Evolutionary conservation across 2,888 invertebrate species (phyloP).

Genomic region (Hemicrepidius hirtus): DNA sequence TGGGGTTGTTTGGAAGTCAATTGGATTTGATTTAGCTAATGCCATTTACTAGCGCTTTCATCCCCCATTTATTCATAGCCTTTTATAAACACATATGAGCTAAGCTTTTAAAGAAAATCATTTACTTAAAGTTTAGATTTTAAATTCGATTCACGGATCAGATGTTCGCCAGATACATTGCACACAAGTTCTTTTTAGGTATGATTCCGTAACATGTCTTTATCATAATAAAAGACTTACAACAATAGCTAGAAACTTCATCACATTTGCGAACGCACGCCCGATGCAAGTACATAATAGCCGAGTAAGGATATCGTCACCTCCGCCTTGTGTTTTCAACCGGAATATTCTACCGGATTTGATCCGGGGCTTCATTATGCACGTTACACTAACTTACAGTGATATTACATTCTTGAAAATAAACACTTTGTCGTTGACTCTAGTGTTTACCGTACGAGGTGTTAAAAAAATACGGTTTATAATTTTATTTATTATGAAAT

Average conservation of each 20-base stretch:
- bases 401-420: slow-evolving; percentile 13
- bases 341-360: slow-evolving; percentile 64
- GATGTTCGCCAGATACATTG: no score
- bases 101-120: slow-evolving; percentile 28
- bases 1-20: slow-evolving; percentile 59
- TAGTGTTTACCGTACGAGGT: no score
- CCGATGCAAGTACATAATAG: slow-evolving; percentile 55
- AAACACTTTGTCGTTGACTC: no score
- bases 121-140: slow-evolving; percentile 24
- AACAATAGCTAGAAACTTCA: slow-evolving; percentile 54
- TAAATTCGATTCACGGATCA: neutral
- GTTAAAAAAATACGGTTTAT: no score
- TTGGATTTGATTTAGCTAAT: slow-evolving; percentile 60
- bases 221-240: slow-evolving; percentile 31
- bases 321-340: slow-evolving; percentile 61
- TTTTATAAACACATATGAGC: slow-evolving; percentile 29
- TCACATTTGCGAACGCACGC: slow-evolving; percentile 58
- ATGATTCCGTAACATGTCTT: slow-evolving; percentile 7
- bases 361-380: slow-evolving; percentile 66
- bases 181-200: neutral
- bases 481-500: no score
- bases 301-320: slow-evolving; percentile 63
- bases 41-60: slow-evolving; percentile 49
- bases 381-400: slow-evolving; percentile 59
- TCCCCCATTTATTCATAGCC: slow-evolving; percentile 14